Base-by-base conservation (phyloP, 2,113 vertebrate species). In the Phainopepla nitens region DNA sequence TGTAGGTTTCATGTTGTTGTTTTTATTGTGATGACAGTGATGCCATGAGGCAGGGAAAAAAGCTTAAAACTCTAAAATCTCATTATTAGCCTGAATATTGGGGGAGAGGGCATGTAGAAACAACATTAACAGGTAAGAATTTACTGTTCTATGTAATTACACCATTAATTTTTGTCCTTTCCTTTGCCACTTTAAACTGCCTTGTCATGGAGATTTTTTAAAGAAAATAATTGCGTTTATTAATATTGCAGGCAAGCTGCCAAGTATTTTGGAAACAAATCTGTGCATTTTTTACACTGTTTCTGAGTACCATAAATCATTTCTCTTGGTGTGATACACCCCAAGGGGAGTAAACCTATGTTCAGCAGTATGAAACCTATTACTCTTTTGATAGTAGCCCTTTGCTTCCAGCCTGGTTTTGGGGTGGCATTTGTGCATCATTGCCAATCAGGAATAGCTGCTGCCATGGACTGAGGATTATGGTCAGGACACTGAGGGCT, bases 191-290 rank as follows among this genome's bases (percentile, higher is more conserved):
- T 79, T 91, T 44, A 94, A 91, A 71, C 24, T 86, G 27, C 44
- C 33, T 66, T 84, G 31, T 82, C 73, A 57, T 33, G 11, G 49
- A 53, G 33, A 24, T 10, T 21, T n/a, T 61, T 73, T 71, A 15
- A 61, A 42, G 27, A 80, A 96, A 94, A 83, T 88, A 90, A 94
- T 83, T 86, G 47, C 39, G 29, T 90, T 91, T 66, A 66, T 50
- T 77, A 93, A 77, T 93, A 66, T 41, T 70, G 33, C 75, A 86
- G 87, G 75, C 47, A 82, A 90, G 33, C 33, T 86, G 45, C 47
- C 90, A 95, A 50, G 31, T 68, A 60, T 84, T 91, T 62, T 82
- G 61, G n/a, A 89, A 53, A 18, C 65, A 93, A 85, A 90, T 79
- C 42, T 77, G 23, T 61, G 22, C 62, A 33, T 81, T 89, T 84